Evolutionary conservation across 2,113 vertebrate species (phyloP).

Genomic region (Misgurnus anguillicaudatus): DNA sequence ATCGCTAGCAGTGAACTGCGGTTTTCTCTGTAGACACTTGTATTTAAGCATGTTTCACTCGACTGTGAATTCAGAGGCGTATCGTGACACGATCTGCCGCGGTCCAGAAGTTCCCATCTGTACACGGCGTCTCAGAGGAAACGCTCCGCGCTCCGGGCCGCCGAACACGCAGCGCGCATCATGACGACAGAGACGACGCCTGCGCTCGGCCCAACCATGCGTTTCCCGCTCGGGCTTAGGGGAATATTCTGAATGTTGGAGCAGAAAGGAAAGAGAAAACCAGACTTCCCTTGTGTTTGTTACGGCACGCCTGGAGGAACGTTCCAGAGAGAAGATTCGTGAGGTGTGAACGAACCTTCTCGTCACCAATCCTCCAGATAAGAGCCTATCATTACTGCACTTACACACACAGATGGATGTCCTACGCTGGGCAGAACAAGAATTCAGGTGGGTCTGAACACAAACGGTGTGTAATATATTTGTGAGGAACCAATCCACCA

Average conservation of each 20-base stretch:
- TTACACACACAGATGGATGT: constrained; percentile 42
- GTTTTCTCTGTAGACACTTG: constrained; percentile 9
- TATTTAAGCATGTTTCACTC: constrained; percentile 42
- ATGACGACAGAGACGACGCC: constrained; percentile 25
- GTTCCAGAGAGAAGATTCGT: constrained; percentile 24
- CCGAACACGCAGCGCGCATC: constrained; percentile 45
- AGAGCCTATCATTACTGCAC: constrained; percentile 51
- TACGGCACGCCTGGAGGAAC: constrained; percentile 5
- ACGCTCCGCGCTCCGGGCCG: constrained; percentile 59
- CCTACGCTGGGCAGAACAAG: neutral
- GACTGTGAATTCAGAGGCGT: constrained; percentile 71
- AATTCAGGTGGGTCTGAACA: neutral
- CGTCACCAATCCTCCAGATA: constrained; percentile 38
- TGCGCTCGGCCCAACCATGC: constrained; percentile 31
- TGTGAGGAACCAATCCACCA: neutral
- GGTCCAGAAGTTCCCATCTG: constrained; percentile 76
- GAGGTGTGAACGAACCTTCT: constrained; percentile 47
- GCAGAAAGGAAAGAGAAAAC: neutral
- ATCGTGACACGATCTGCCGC: constrained; percentile 68
- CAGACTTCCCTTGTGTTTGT: constrained; percentile 11
- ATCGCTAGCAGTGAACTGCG: too few relatives aligned
- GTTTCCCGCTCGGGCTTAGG: constrained; percentile 38
- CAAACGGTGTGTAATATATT: neutral
- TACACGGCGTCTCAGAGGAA: constrained; percentile 72
- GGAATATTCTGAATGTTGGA: constrained; percentile 35